phyloP scores from a whole-genome alignment of 2,888 invertebrate species.

The Neria commutata region DNA sequence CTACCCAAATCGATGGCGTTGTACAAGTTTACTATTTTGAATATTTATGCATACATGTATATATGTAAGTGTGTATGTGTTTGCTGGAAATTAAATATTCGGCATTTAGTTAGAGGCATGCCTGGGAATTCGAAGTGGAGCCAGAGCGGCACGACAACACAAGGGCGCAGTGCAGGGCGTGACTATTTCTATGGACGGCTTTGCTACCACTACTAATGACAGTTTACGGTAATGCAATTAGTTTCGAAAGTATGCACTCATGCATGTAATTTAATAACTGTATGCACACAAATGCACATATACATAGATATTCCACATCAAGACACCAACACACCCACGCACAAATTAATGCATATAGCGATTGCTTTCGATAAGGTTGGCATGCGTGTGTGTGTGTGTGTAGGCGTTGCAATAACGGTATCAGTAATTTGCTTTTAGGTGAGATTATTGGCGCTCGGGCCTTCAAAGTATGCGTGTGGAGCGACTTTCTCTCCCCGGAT shows the following conservation, averaged over 20 bases:
- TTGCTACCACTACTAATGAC: neutral
- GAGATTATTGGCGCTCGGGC: too few species aligned
- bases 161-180: too few species aligned
- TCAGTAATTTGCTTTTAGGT: neutral
- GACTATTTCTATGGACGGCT: neutral
- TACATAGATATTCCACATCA: too few species aligned
- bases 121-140: neutral
- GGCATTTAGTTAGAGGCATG: neutral
- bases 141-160: neutral
- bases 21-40: neutral
- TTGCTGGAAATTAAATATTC: neutral
- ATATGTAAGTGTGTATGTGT: neutral
- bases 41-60: neutral
- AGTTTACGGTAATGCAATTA: neutral
- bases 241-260: neutral
- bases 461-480: too few species aligned
- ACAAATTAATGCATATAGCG: neutral
- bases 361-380: neutral
- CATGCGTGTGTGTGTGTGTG: neutral
- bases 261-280: slow-evolving; percentile 5
- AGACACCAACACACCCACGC: too few species aligned
- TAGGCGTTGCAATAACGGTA: neutral
- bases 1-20: neutral
- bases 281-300: neutral
- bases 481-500: too few species aligned